A percentile compares a stretch with the other conserved stretches of the same genome.
Evolutionary conservation across 1,140 invertebrate genomes (phyloP).

Genomic region (Aplysia californica): DNA sequence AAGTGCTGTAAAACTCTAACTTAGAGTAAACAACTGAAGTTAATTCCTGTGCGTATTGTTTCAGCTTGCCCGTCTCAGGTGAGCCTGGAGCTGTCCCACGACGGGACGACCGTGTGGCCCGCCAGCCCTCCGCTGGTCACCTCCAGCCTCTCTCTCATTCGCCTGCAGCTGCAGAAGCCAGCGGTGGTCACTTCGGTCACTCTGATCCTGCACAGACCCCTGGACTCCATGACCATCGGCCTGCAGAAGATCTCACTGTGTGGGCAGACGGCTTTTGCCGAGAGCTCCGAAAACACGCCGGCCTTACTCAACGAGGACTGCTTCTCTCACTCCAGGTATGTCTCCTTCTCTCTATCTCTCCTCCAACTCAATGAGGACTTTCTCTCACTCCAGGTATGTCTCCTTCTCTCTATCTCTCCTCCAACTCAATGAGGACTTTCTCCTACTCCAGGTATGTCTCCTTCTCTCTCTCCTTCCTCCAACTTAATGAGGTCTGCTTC

Average conservation of each 20-base stretch:
- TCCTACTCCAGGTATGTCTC: constrained; percentile 53
- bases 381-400: constrained; percentile 55
- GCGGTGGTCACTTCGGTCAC: constrained; percentile 77
- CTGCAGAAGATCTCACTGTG: constrained; percentile 87
- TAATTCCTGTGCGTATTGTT: too few species aligned
- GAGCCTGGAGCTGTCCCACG: constrained; percentile 80
- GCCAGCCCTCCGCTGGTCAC: constrained; percentile 81
- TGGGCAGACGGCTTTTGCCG: constrained; percentile 82
- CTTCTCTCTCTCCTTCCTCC: too few species aligned
- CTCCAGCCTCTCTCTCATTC: constrained; percentile 86
- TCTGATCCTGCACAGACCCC: constrained; percentile 81
- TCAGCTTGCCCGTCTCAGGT: constrained; percentile 90
- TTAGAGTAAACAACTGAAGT: too few species aligned
- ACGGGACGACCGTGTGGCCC: constrained; percentile 73
- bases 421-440: constrained; percentile 60
- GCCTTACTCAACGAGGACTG: constrained; percentile 59
- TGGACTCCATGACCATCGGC: constrained; percentile 88
- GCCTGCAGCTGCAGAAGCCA: constrained; percentile 82
- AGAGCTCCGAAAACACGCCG: constrained; percentile 67
- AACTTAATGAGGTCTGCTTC: constrained; percentile 59
- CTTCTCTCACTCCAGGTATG: constrained; percentile 57
- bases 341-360: too few species aligned
- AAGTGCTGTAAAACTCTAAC: too few species aligned
- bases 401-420: too few species aligned
- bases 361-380: constrained; percentile 61